Conservation (phyloP, 2,797 vertebrate genomes). For the Megalops cyprinoides region DNA sequence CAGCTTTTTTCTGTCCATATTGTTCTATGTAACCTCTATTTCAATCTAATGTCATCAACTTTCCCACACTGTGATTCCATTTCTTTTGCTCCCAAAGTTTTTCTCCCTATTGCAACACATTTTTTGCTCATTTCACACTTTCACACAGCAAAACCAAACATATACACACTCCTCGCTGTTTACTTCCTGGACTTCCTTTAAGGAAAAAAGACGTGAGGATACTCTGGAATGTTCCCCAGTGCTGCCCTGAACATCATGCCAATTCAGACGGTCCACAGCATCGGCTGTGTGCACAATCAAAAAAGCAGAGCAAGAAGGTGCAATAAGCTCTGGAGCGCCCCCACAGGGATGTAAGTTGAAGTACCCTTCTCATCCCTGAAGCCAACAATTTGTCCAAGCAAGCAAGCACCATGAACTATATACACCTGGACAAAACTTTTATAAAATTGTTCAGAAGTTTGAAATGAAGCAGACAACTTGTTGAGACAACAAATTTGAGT, state of each 20-base stretch:
- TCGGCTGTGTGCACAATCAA: neutral
- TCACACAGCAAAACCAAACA: too few relatives aligned
- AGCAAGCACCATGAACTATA: neutral
- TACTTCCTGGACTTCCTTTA: too few relatives aligned
- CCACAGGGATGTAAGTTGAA: neutral
- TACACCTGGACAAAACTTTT: too few relatives aligned
- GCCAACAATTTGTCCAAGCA: neutral
- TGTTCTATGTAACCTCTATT: neutral
- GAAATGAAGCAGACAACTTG: too few relatives aligned
- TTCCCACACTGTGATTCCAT: too few relatives aligned
- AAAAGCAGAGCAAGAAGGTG: neutral
- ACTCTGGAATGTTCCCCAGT: too few relatives aligned
- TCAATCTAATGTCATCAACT: neutral
- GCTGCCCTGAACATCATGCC: too few relatives aligned
- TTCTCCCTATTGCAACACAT: neutral
- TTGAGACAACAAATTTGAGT: too few relatives aligned
- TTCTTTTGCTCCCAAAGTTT: neutral
- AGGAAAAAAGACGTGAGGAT: too few relatives aligned
- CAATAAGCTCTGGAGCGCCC: neutral
- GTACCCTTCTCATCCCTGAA: neutral
- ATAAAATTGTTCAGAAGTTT: neutral
- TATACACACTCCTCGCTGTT: too few relatives aligned
- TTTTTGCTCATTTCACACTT: too few relatives aligned
- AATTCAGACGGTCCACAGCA: too few relatives aligned
- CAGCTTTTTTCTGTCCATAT: neutral